Evolutionary conservation across 2,797 vertebrate genomes (phyloP).

Genomic region (Arctocebus calabarensis): DNA sequence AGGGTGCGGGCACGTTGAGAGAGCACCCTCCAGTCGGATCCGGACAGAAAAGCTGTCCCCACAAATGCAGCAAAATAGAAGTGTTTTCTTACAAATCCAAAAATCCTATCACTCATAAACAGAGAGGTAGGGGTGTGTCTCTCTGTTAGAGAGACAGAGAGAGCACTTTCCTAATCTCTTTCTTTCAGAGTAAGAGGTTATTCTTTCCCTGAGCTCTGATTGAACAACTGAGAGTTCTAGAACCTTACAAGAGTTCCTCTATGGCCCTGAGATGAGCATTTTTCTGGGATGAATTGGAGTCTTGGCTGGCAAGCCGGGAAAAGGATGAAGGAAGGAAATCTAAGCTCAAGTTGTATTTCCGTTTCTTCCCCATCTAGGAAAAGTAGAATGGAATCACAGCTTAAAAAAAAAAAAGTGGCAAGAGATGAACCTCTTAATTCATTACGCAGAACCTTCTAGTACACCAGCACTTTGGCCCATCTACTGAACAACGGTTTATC

Average conservation of each 20-base stretch:
- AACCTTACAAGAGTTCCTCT: not conserved
- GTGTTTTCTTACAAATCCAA: not conserved
- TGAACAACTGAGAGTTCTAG: constrained; percentile 45
- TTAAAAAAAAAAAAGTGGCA: not conserved
- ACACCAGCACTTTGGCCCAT: not conserved
- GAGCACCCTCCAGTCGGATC: not conserved
- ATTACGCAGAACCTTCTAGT: constrained; percentile 25
- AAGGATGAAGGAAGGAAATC: not conserved
- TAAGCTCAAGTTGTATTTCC: not conserved
- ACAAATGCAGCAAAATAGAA: not conserved
- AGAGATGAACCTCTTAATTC: not conserved
- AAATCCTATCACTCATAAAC: not conserved
- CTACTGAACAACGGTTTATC: not conserved
- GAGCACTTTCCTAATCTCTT: not conserved
- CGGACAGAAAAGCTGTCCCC: not conserved
- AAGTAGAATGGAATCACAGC: not conserved
- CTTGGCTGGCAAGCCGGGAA: not conserved
- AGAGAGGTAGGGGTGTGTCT: not conserved
- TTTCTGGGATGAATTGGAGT: not conserved
- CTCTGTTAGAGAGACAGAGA: no score
- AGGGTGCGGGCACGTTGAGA: not conserved
- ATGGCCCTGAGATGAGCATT: not conserved
- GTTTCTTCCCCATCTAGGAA: not conserved
- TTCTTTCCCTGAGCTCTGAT: not conserved
- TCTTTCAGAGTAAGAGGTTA: not conserved